These are phyloP conservation scores for Nudaria mundana DNA, from an alignment of 2,888 invertebrate species.

Conservation along the genomic window DNA sequence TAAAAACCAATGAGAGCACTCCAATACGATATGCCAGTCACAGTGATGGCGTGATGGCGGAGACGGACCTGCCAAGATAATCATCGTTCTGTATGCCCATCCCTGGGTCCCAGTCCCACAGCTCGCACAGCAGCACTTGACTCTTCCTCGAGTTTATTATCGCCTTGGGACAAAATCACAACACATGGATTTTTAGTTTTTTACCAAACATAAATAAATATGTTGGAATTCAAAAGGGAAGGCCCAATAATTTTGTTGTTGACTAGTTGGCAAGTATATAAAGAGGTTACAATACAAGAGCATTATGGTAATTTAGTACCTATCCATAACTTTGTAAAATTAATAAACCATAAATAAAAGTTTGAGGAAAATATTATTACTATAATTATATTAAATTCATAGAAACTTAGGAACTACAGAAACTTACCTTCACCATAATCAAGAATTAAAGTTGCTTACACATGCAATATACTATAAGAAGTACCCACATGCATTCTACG, in stretches of 20 bases:
- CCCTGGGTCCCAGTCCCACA: slow-evolving; percentile 93
- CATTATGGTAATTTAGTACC: slow-evolving; percentile 4
- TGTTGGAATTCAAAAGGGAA: slow-evolving; percentile 7
- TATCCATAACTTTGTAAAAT: slow-evolving; percentile 9
- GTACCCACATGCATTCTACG: neutral
- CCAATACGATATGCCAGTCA: slow-evolving; percentile 34
- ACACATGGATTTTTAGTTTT: slow-evolving; percentile 39
- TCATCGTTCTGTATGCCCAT: slow-evolving; percentile 91
- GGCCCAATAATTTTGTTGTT: slow-evolving; percentile 6
- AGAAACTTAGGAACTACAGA: slow-evolving; percentile 8
- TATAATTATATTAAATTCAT: slow-evolving; percentile 9
- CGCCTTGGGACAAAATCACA: slow-evolving; percentile 83
- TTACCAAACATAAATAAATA: slow-evolving; percentile 12
- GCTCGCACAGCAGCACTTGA: slow-evolving; percentile 87
- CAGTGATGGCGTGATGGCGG: slow-evolving; percentile 37
- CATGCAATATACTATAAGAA: slow-evolving; percentile 9
- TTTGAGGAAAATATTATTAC: slow-evolving; percentile 8
- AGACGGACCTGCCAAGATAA: slow-evolving; percentile 90
- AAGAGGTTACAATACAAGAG: slow-evolving; percentile 7
- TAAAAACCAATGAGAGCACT: slow-evolving; percentile 36
- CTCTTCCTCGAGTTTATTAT: slow-evolving; percentile 87
- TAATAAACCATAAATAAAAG: slow-evolving; percentile 11
- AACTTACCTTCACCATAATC: slow-evolving; percentile 29
- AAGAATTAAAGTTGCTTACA: slow-evolving; percentile 7
- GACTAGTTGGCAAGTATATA: slow-evolving; percentile 31